Percentiles rank a stretch among this genome's conserved stretches.
These are phyloP conservation scores for Pseudobourletiella spinata DNA, from an alignment of 1,140 invertebrate species.

Conservation along the genomic window DNA sequence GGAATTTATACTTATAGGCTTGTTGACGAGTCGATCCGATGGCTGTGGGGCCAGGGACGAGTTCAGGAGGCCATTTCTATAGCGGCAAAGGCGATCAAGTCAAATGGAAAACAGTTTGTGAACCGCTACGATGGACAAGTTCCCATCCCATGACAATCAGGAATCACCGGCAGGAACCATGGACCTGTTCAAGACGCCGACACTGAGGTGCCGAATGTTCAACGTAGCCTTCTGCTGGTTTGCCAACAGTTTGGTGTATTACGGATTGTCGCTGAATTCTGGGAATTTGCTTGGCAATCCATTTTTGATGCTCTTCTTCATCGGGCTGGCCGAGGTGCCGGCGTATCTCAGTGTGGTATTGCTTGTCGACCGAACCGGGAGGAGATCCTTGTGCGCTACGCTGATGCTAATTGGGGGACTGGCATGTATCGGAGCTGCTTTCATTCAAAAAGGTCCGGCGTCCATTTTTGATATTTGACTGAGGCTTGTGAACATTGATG, in stretches of 20 bases:
- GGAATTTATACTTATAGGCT: conserved; percentile 45
- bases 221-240: conserved; percentile 80
- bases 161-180: conserved; percentile 39
- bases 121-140: conserved; percentile 7
- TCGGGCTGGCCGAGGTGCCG: conserved; percentile 37
- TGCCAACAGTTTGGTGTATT: conserved; percentile 62
- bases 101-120: conserved; percentile 51
- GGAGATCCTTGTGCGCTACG: conserved; percentile 16
- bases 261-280: conserved; percentile 43
- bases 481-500: background rate
- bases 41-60: conserved; percentile 70
- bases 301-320: conserved; percentile 42
- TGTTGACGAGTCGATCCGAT: conserved; percentile 74
- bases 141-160: background rate
- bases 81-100: conserved; percentile 58
- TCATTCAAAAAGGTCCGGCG: conserved; percentile 49
- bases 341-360: conserved; percentile 34
- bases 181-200: conserved; percentile 69
- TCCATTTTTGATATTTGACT: background rate
- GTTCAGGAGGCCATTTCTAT: conserved; percentile 59
- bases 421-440: conserved; percentile 42
- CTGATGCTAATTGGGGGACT: conserved; percentile 31
- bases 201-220: conserved; percentile 64
- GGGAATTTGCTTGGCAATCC: conserved; percentile 42
- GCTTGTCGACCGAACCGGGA: conserved; percentile 29